Evolutionary conservation across 1,140 invertebrate genomes (phyloP).

Genomic region (Hestina assimilis): DNA sequence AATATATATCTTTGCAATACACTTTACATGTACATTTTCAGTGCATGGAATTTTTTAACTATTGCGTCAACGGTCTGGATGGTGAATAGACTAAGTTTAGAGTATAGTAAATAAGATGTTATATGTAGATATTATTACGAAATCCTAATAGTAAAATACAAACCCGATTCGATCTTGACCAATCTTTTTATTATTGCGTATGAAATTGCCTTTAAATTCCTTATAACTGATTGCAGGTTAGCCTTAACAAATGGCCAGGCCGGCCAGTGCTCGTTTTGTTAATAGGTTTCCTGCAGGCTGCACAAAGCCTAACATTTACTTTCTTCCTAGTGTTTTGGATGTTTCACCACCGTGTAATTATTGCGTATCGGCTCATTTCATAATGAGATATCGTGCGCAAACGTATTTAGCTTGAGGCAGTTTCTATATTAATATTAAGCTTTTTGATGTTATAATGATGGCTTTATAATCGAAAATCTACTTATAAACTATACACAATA

Average conservation of each 20-base stretch:
- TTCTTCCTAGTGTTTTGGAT: conserved; percentile 16
- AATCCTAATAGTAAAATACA: too few relatives aligned
- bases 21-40: too few relatives aligned
- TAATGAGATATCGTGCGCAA: conserved; percentile 18
- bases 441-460: not conserved
- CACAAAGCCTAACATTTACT: conserved; percentile 6
- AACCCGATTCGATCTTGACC: not conserved
- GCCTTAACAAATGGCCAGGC: not conserved
- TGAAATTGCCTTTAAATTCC: conserved; percentile 10
- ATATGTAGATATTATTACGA: too few relatives aligned
- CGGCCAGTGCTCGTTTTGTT: not conserved
- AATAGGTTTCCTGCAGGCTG: conserved; percentile 5
- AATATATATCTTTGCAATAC: too few relatives aligned
- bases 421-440: not conserved
- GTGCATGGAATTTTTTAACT: too few relatives aligned
- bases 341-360: conserved; percentile 34
- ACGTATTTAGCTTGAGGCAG: conserved; percentile 34
- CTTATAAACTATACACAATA: too few relatives aligned
- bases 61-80: too few relatives aligned
- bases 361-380: conserved; percentile 33
- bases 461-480: too few relatives aligned
- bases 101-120: too few relatives aligned
- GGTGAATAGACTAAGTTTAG: too few relatives aligned
- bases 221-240: not conserved
- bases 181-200: not conserved